phyloP scores from a whole-genome alignment of 2,797 vertebrate genomes.

The Accipiter badius region DNA sequence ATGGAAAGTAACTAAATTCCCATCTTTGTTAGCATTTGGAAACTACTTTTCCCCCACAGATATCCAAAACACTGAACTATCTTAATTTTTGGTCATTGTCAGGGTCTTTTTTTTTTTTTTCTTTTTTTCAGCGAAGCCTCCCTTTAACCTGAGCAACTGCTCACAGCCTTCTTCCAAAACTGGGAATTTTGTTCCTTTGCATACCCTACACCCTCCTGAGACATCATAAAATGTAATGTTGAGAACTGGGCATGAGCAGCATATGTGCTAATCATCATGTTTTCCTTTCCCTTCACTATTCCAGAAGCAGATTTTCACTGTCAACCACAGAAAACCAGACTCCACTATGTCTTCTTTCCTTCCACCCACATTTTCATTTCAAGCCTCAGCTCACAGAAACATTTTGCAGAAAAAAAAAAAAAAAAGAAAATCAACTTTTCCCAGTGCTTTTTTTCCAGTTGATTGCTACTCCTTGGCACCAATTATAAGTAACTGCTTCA shows the following conservation, averaged over 20 bases:
- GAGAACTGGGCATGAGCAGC: not conserved
- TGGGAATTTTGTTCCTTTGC: not conserved
- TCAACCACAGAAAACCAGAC: not conserved
- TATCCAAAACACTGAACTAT: not conserved
- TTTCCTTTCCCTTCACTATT: not conserved
- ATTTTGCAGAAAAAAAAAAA: not conserved
- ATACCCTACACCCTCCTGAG: not conserved
- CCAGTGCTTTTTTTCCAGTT: not conserved
- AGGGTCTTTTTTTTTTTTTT: too few relatives aligned
- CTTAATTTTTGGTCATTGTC: not conserved
- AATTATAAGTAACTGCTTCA: conserved; percentile 60
- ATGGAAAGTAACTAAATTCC: not conserved
- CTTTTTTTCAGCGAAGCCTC: not conserved
- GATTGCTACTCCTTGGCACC: conserved; percentile 42
- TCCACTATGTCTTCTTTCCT: not conserved
- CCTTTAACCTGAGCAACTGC: not conserved
- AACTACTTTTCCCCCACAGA: not conserved
- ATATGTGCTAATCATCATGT: not conserved
- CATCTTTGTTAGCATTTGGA: not conserved
- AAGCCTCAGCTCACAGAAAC: conserved; percentile 25
- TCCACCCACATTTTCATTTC: conserved; percentile 41
- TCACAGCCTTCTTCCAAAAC: not conserved
- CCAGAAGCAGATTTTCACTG: not conserved
- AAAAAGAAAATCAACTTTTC: not conserved
- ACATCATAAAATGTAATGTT: not conserved